Percentiles rank a stretch among this genome's conserved stretches.
phyloP scores from a whole-genome alignment of 2,888 invertebrate species.

The Holacanthella duospinosa region DNA sequence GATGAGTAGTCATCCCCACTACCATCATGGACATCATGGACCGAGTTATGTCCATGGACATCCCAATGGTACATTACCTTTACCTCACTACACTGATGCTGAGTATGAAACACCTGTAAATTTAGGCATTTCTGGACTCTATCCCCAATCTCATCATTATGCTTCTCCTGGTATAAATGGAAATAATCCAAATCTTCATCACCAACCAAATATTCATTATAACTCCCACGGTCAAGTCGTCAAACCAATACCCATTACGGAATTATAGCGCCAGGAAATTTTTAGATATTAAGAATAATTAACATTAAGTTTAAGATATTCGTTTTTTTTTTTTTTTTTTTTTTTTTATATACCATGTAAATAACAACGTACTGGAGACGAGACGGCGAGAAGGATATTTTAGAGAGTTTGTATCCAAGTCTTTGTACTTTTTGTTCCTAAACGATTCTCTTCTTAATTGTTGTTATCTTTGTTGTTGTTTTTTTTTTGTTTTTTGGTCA shows the following conservation, averaged over 20 bases:
- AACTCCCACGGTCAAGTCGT: slow-evolving; percentile 17
- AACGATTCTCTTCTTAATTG: too few relatives aligned
- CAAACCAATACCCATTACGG: slow-evolving; percentile 36
- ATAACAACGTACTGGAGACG: too few relatives aligned
- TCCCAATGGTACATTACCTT: not conserved
- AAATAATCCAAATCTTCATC: slow-evolving; percentile 1
- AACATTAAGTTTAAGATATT: too few relatives aligned
- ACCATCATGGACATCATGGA: not conserved
- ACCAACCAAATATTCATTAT: slow-evolving; percentile 14
- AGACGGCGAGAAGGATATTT: too few relatives aligned
- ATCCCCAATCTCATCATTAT: slow-evolving; percentile 11
- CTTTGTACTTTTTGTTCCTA: too few relatives aligned
- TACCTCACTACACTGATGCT: not conserved
- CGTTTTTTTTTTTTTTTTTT: too few relatives aligned
- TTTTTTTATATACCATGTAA: too few relatives aligned
- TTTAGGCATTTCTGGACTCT: not conserved
- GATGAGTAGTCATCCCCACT: slow-evolving; percentile 9
- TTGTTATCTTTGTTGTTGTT: too few relatives aligned
- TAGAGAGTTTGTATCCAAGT: too few relatives aligned
- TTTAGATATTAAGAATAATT: too few relatives aligned
- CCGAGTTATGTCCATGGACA: slow-evolving; percentile 1
- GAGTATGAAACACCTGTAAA: slow-evolving; percentile 34
- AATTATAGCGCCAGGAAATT: slow-evolving; percentile 35
- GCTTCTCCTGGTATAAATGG: not conserved
- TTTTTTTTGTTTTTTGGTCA: too few relatives aligned